A percentile compares a stretch with the other conserved stretches of the same genome.
These are phyloP conservation scores for Eurosta solidaginis DNA, from an alignment of 1,140 invertebrate genomes.

Conservation along the genomic window DNA sequence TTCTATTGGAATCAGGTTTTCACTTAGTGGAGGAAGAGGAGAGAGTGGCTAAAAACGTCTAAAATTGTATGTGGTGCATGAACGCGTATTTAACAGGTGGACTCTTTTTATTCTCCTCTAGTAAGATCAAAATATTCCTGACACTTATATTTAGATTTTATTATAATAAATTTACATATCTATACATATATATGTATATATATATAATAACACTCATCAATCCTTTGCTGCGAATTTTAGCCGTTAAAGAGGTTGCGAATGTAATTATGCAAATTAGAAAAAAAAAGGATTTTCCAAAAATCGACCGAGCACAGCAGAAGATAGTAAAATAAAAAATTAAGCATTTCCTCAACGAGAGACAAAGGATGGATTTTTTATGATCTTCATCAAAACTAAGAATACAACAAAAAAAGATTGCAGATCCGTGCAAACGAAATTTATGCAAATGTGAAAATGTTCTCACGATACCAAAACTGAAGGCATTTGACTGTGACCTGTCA, in stretches of 20 bases:
- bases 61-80: too few species aligned
- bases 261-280: neutral
- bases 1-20: too few species aligned
- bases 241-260: neutral
- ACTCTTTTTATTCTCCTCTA: too few species aligned
- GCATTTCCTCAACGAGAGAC: constrained; percentile 7
- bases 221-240: neutral
- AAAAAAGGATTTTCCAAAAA: neutral
- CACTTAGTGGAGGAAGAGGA: too few species aligned
- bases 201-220: too few species aligned
- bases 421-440: constrained; percentile 26
- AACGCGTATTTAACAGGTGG: too few species aligned
- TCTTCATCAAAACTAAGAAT: neutral
- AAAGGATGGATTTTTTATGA: neutral
- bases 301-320: neutral
- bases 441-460: constrained; percentile 31
- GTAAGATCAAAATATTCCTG: too few species aligned
- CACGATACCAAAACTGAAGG: neutral
- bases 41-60: too few species aligned
- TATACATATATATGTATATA: neutral
- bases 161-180: neutral
- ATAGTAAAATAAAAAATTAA: neutral
- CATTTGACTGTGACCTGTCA: neutral
- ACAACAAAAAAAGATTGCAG: constrained; percentile 10
- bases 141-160: too few species aligned